Evolutionary conservation across 1,140 invertebrate species (phyloP).

Genomic region (Tetramorium alpestre): DNA sequence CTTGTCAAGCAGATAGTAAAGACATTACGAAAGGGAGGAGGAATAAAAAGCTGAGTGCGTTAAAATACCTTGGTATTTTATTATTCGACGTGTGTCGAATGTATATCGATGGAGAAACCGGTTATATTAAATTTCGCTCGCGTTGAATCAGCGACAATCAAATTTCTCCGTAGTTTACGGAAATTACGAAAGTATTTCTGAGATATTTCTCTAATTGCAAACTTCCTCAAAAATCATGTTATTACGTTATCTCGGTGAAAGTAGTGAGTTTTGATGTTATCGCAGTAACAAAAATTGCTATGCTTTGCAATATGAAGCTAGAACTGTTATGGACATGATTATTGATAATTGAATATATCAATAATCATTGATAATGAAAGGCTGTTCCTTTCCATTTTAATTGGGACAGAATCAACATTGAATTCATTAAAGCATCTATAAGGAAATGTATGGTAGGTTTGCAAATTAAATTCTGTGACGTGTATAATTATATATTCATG

Average conservation of each 20-base stretch:
- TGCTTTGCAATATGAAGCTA: not conserved
- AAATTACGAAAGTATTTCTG: conserved; percentile 40
- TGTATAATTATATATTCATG: not conserved
- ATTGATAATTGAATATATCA: not conserved
- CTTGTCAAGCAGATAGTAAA: not conserved
- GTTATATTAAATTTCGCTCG: not conserved
- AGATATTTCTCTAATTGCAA: conserved; percentile 21
- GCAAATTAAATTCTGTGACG: not conserved
- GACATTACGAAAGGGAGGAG: not conserved
- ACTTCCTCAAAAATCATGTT: not conserved
- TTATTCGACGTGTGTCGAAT: conserved; percentile 1
- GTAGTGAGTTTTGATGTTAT: not conserved
- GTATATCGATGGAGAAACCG: not conserved
- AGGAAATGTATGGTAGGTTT: not conserved
- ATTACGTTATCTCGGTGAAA: conserved; percentile 15
- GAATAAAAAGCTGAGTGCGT: not conserved
- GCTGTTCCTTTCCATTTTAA: not conserved
- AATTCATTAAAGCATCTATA: not conserved
- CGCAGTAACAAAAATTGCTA: not conserved
- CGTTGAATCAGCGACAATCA: not conserved
- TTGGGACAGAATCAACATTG: not conserved
- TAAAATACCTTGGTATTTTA: not conserved
- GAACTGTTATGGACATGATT: not conserved
- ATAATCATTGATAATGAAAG: no score
- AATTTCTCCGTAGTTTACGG: conserved; percentile 4